Conservation (phyloP, 2,888 invertebrate species). For the Eumerus sabulonum region DNA sequence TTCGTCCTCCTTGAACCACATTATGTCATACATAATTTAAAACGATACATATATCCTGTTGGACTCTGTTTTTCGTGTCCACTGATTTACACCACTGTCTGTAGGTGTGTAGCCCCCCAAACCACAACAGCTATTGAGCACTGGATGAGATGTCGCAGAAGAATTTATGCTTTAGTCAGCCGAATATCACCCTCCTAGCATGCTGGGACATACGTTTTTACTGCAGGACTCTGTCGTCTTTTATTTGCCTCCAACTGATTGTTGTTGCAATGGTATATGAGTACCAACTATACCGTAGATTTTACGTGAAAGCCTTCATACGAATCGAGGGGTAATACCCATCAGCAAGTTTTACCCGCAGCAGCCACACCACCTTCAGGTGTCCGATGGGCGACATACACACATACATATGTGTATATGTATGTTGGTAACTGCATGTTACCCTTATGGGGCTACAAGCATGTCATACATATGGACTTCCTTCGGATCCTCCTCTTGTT, state of each 20-base stretch:
- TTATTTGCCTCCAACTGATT: slow-evolving; percentile 60
- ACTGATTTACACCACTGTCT: slow-evolving; percentile 23
- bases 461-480: slow-evolving; percentile 52
- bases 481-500: slow-evolving; percentile 58
- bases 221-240: slow-evolving; percentile 64
- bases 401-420: slow-evolving; percentile 51
- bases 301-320: no score
- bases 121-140: slow-evolving; percentile 20
- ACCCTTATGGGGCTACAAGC: slow-evolving; percentile 32
- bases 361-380: slow-evolving; percentile 40
- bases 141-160: slow-evolving; percentile 63
- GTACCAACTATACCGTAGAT: slow-evolving; percentile 32
- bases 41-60: no score
- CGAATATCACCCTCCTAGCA: slow-evolving; percentile 57
- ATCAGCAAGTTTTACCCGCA: no score
- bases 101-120: slow-evolving; percentile 20
- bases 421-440: slow-evolving; percentile 61
- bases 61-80: no score
- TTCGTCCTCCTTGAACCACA: no score
- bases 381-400: slow-evolving; percentile 52
- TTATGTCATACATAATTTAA: no score
- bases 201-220: slow-evolving; percentile 62
- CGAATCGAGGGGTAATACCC: slow-evolving; percentile 1
- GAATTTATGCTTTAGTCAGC: slow-evolving; percentile 69
- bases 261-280: slow-evolving; percentile 48